Base-by-base conservation (phyloP, 2,113 vertebrate genomes). In the Pollimyrus isidori region DNA sequence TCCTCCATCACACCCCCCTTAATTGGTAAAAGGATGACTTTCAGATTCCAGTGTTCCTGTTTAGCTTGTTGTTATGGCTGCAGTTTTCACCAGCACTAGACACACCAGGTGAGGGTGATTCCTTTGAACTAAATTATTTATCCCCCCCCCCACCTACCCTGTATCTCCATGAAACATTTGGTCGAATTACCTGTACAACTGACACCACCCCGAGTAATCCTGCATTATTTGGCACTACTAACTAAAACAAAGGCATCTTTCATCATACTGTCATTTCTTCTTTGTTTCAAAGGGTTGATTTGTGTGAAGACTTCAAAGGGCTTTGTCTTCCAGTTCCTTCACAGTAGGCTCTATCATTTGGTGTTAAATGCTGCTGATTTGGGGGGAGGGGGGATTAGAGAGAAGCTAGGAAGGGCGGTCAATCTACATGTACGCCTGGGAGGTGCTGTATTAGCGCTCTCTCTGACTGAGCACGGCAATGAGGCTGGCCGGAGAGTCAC, bases 171-270 rank as follows among this genome's bases (percentile, higher is more conserved):
- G 46, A 26, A 26, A 49, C 83, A 26, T n/a, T 46, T 4, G 1
- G 4, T 11, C 0, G 11, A 86, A n/a, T 48, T 86, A 53, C 26
- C 85, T 35, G 11, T 52, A 15, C 10, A 23, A 26, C 11, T 83
- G 19, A 45, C 39, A 30, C 46, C 10, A 1, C n/a, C 19, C 42
- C 83, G 7, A n/a, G 46, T 86, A 23, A 53, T 49, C 17, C 4
- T 86, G 84, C 46, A 50, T 52, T 86, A n/a, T 86, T 50, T 86
- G 10, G 30, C 23, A 17, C 49, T 3, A 50, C 46, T 86, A 7
- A 86, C 9, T 50, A 52, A 86, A 46, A 86, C 84, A 86, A 86
- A 86, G 84, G 49, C 84, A 50, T 23, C 49, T 35, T 86, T 39
- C 84, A 52, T 49, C 5, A 3, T 2, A 30, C 46, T 86, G 26